Evolutionary conservation across 2,113 vertebrate genomes (phyloP).

Genomic region (Excalfactoria chinensis): DNA sequence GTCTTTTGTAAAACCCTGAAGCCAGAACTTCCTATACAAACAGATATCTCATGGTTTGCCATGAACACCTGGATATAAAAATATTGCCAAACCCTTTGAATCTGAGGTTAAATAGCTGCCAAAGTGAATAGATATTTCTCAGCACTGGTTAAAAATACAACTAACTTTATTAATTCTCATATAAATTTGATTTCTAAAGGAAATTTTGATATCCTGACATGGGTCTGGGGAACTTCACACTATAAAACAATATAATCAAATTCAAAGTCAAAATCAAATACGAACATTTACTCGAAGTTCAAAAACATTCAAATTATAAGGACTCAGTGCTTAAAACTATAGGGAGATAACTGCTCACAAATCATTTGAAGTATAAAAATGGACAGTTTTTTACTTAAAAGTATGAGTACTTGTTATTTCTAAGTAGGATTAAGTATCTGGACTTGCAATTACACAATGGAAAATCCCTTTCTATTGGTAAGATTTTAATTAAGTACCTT

Average conservation of each 20-base stretch:
- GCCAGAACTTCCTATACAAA: not conserved
- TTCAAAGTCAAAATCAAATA: slow-evolving; percentile 28
- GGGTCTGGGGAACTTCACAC: not conserved
- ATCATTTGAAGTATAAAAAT: slow-evolving; percentile 35
- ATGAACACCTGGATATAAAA: not conserved
- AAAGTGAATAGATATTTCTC: not conserved
- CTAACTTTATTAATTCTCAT: not conserved
- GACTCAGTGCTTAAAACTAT: slow-evolving; percentile 29
- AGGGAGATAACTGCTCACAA: slow-evolving; percentile 38
- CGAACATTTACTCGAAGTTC: slow-evolving; percentile 22
- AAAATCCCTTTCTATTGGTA: slow-evolving; percentile 67
- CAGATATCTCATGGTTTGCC: not conserved
- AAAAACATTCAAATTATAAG: slow-evolving; percentile 48
- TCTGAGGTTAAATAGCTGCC: not conserved
- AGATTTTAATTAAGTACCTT: slow-evolving; percentile 72
- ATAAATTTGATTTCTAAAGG: slow-evolving; percentile 7
- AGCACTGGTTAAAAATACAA: not conserved
- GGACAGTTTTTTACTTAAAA: slow-evolving; percentile 42
- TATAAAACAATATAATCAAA: not conserved
- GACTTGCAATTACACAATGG: slow-evolving; percentile 61
- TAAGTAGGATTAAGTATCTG: slow-evolving; percentile 63
- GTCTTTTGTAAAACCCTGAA: not conserved
- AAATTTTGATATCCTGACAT: not conserved
- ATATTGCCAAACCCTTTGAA: not conserved
- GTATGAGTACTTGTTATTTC: slow-evolving; percentile 48